Conservation (phyloP, 30 jellyfish, hydroid and myxozoan species). For the Hydra vulgaris region DNA sequence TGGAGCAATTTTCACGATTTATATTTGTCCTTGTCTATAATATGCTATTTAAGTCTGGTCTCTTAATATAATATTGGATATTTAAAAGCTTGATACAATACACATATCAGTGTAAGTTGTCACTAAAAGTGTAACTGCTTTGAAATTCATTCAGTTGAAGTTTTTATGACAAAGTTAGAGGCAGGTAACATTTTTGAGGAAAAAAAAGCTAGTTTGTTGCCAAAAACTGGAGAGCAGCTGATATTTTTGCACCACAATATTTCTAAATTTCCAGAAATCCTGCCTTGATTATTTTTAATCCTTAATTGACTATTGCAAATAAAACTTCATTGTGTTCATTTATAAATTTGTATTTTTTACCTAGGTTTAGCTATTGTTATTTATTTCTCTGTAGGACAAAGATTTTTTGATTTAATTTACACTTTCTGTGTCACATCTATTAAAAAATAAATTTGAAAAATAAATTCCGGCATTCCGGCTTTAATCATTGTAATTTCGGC, state of each 20-base stretch:
- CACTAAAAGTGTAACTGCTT: too few species aligned
- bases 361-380: neutral
- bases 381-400: neutral
- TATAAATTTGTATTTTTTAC: neutral
- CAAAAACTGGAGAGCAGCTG: constrained; percentile 20
- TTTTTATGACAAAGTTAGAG: too few species aligned
- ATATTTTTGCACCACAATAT: constrained; percentile 32
- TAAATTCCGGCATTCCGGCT: neutral
- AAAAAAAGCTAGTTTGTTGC: constrained; percentile 30
- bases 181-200: constrained; percentile 48
- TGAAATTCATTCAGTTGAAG: too few species aligned
- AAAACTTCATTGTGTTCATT: neutral
- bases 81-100: too few species aligned
- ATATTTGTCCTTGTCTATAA: too few species aligned
- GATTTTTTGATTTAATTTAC: too few species aligned
- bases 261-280: neutral
- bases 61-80: too few species aligned
- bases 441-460: too few species aligned
- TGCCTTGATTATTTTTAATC: neutral
- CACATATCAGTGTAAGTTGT: too few species aligned
- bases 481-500: neutral
- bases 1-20: too few species aligned
- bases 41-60: too few species aligned
- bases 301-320: neutral
- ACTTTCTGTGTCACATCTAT: too few species aligned